phyloP scores from a whole-genome alignment of 2,113 vertebrate species.

The Tretioscincus oriximinensis region DNA sequence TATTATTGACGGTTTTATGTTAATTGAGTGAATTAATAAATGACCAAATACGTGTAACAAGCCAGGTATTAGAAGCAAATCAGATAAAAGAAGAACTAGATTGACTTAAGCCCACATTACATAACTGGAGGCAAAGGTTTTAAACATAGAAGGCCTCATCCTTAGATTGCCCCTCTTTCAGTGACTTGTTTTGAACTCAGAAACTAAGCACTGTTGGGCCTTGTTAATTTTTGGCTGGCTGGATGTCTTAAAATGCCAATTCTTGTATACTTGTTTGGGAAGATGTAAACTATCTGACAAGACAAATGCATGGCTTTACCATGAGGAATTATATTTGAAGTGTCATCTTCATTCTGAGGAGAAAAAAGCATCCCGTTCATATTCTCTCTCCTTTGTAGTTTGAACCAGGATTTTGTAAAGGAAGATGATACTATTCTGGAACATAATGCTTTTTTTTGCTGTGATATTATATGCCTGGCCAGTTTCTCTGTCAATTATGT shows the following conservation, averaged over 20 bases:
- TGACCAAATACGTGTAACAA: not conserved
- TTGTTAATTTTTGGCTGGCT: too few relatives aligned
- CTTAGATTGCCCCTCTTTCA: too few relatives aligned
- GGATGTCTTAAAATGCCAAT: too few relatives aligned
- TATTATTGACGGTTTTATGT: not conserved
- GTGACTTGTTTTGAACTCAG: too few relatives aligned
- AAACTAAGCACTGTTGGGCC: too few relatives aligned
- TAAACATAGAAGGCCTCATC: not conserved
- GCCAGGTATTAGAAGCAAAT: not conserved
- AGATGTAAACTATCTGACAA: too few relatives aligned
- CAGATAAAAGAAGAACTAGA: not conserved
- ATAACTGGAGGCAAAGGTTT: not conserved
- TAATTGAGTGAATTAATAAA: not conserved
- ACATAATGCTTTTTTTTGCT: not conserved
- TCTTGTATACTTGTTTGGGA: too few relatives aligned
- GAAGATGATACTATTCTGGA: not conserved
- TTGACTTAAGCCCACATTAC: not conserved
- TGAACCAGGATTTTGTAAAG: not conserved
- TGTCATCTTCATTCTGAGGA: not conserved
- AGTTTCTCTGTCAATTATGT: not conserved
- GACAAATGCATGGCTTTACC: not conserved
- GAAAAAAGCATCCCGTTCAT: not conserved
- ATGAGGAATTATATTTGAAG: not conserved
- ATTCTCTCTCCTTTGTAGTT: not conserved
- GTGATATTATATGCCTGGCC: not conserved